Evolutionary conservation across 2,113 vertebrate species (phyloP).

Genomic region (Ochotona princeps): DNA sequence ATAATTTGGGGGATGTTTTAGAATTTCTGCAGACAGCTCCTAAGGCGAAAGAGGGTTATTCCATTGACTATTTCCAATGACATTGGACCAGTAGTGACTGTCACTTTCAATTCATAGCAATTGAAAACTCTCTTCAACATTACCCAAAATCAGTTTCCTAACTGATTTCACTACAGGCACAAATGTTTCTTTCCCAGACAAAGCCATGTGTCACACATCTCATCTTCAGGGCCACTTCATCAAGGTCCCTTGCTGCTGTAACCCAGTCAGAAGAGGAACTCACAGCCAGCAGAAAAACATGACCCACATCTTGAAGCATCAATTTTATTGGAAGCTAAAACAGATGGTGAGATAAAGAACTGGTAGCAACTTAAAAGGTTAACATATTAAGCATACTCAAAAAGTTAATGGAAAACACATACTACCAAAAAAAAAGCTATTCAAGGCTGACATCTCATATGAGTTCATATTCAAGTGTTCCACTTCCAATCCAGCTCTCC

Average conservation of each 20-base stretch:
- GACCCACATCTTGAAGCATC: background rate
- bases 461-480: no score
- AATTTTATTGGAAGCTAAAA: background rate
- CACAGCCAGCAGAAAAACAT: background rate
- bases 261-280: background rate
- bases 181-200: background rate
- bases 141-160: background rate
- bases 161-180: background rate
- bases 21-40: background rate
- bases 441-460: no score
- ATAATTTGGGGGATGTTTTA: background rate
- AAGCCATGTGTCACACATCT: background rate
- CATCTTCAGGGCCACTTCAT: background rate
- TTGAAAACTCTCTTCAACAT: background rate
- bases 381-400: constrained; percentile 34
- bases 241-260: background rate
- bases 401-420: background rate
- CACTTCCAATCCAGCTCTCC: no score
- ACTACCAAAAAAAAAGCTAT: no score
- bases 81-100: background rate
- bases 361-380: background rate
- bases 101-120: background rate
- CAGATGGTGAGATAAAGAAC: background rate
- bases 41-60: background rate
- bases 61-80: background rate